Evolutionary conservation across 2,888 invertebrate genomes (phyloP), one percentile per base, ranked within the genome.

Genomic region (Podabrus alpinus): DNA sequence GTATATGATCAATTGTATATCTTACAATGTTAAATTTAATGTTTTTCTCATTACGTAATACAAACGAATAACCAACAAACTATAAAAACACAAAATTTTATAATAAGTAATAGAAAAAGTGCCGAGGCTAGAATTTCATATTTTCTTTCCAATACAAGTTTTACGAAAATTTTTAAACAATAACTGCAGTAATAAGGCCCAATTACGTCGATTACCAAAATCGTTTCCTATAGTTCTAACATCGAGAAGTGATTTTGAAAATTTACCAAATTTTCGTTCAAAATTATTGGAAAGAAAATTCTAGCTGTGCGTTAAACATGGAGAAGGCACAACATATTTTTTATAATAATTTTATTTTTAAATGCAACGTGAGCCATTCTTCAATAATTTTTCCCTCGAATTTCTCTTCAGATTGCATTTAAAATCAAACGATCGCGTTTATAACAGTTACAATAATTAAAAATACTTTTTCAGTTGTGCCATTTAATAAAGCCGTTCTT

Each of bases 271-370:
- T 68, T 45, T 73, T 73, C 25, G 61, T 16, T 61, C 13, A 19
- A 81, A 79, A 7, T 64, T 19, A 21, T 61, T 29, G 25, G 61
- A 60, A 68, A 72, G 66, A 66, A 24, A 68, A 70, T 69, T 71
- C 79, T 80, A 83, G 83, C 80, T 86, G 86, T 85, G 86, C 85
- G 86, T 85, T 80, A 82, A 81, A 82, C 80, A 83, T 84, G 82
- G 83, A 85, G 79, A 80, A 86, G 86, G 86, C 86, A 85, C 86
- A 85, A 86, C 85, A 83, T 83, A 83, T 82, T 82, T 77, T 78
- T 64, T 24, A 79, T 59, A 70, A 70, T 16, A 19, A 19, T 17
- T 45, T 45, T 3, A n/a, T n/a, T 59, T 59, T 68, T 62, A 19
- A 21, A n/a, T 21, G 69, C 19, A 16, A 45, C 15, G 13, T 17